Conservation (phyloP, 1,140 invertebrate genomes). For the Drosophila ambigua region DNA sequence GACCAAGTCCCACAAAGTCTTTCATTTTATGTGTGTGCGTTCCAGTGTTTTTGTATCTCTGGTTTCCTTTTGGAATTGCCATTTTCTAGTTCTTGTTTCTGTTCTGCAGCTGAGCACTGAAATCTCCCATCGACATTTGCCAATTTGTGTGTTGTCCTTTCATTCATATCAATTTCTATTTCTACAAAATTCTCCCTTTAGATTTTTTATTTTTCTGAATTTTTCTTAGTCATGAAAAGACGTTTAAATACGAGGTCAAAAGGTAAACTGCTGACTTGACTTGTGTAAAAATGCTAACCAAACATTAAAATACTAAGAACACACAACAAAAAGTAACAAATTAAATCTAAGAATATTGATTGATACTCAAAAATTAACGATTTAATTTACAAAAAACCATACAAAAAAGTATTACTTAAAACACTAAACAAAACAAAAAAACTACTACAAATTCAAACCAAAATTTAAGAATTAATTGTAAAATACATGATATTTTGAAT, state of each 20-base stretch:
- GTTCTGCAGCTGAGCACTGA: slow-evolving; percentile 42
- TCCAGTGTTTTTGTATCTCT: slow-evolving; percentile 6
- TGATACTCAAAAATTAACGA: too few species aligned
- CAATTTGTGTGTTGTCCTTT: slow-evolving; percentile 48
- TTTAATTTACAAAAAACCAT: background rate
- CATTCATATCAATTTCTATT: slow-evolving; percentile 5
- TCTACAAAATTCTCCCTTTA: background rate
- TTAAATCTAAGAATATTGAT: background rate
- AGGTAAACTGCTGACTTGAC: slow-evolving; percentile 26
- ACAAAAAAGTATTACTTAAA: background rate
- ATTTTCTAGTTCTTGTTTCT: slow-evolving; percentile 29
- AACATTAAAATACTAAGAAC: background rate
- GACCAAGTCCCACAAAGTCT: slow-evolving; percentile 4
- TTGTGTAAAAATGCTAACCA: background rate
- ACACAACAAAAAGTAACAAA: too few species aligned
- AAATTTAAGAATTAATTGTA: too few species aligned
- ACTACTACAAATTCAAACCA: too few species aligned
- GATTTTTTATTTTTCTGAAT: background rate
- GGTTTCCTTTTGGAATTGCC: slow-evolving; percentile 40
- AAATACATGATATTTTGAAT: background rate
- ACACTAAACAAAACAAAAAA: too few species aligned
- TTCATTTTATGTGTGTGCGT: slow-evolving; percentile 21
- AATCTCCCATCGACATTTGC: slow-evolving; percentile 30
- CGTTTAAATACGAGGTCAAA: slow-evolving; percentile 30
- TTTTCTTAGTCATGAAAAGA: slow-evolving; percentile 7